Conservation (phyloP, 2,797 vertebrate genomes). For the Sarcophilus harrisii region DNA sequence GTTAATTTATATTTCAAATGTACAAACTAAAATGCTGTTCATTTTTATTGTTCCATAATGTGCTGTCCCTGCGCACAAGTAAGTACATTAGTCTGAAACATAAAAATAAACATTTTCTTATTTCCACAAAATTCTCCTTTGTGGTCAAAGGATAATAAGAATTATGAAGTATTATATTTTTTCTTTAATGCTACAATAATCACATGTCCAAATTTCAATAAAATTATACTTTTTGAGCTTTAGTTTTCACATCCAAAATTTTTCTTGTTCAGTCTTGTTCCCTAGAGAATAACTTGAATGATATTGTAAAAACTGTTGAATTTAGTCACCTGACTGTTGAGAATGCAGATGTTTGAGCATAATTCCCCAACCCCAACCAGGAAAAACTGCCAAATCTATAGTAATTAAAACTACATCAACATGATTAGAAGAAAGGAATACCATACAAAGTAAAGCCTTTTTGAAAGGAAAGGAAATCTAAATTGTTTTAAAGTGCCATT, state of each 20-base stretch:
- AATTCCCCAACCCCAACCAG: neutral
- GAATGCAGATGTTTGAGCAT: neutral
- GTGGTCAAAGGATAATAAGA: neutral
- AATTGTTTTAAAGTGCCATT: neutral
- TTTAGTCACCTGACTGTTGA: neutral
- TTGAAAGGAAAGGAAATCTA: neutral
- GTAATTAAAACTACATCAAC: neutral
- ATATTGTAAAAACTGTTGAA: neutral
- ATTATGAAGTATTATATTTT: neutral
- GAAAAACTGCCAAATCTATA: neutral
- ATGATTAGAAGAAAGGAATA: neutral
- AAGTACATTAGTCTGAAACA: neutral
- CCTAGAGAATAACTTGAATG: neutral
- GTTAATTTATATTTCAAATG: constrained; percentile 2
- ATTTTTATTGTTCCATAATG: constrained; percentile 5
- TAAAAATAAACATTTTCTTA: neutral
- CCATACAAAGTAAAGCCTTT: neutral
- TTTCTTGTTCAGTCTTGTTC: neutral
- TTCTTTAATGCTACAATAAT: neutral
- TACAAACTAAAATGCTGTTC: constrained; percentile 30
- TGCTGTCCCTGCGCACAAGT: neutral
- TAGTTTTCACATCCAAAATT: neutral
- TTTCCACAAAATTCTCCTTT: neutral
- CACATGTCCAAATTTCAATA: neutral
- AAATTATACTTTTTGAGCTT: neutral